phyloP scores from a whole-genome alignment of 2,113 vertebrate species.

The Setophaga petechia region DNA sequence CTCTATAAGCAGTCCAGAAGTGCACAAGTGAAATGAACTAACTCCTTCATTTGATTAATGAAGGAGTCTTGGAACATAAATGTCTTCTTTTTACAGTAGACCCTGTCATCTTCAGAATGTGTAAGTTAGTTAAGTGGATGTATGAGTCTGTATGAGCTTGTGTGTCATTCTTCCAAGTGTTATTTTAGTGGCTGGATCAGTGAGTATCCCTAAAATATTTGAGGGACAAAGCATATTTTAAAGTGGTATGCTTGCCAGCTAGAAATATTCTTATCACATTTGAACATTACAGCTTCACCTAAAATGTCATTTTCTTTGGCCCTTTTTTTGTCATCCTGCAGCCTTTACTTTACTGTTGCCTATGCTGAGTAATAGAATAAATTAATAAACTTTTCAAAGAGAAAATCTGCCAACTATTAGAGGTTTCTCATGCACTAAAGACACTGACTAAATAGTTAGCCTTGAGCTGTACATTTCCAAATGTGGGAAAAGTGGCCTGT shows the following conservation, averaged over 20 bases:
- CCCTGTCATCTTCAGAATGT: background rate
- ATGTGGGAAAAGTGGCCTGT: constrained; percentile 51
- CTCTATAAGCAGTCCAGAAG: background rate
- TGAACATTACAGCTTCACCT: background rate
- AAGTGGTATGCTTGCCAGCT: background rate
- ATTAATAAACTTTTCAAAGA: background rate
- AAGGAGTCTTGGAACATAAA: background rate
- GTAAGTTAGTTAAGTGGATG: background rate
- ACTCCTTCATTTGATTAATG: too few relatives aligned
- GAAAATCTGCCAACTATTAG: background rate
- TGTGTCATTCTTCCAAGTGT: background rate
- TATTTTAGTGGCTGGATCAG: background rate
- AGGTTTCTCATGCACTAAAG: constrained; percentile 1
- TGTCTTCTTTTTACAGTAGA: background rate
- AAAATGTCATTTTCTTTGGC: constrained; percentile 14
- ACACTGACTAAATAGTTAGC: background rate
- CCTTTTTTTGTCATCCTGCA: background rate
- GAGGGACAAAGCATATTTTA: background rate
- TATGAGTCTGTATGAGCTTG: background rate
- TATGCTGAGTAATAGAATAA: constrained; percentile 38
- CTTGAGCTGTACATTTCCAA: constrained; percentile 37
- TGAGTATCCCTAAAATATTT: background rate
- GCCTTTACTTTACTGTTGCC: background rate
- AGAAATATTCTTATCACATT: background rate
- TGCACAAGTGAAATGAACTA: background rate